Conservation (phyloP, 2,113 vertebrate species). For the Corythaeola cristata region DNA sequence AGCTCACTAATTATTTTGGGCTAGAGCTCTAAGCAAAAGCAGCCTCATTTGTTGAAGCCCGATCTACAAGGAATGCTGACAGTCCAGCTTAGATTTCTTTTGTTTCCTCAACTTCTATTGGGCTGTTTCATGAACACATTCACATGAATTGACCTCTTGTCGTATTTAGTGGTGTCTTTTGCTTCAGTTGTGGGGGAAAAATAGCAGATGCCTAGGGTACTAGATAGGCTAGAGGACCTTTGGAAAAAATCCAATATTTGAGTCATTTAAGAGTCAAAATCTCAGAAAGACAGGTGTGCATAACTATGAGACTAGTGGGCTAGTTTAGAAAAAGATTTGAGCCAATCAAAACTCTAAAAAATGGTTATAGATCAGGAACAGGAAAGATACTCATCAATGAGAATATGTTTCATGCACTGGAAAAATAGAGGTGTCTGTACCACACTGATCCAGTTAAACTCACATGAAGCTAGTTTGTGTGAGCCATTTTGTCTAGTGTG, state of each 20-base stretch:
- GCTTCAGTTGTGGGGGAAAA: neutral
- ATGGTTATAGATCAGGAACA: neutral
- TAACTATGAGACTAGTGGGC: neutral
- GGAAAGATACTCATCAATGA: neutral
- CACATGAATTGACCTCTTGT: neutral
- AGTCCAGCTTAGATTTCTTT: neutral
- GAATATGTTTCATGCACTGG: neutral
- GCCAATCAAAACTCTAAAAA: neutral
- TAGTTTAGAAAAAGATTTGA: neutral
- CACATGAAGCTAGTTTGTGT: neutral
- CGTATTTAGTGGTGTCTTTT: neutral
- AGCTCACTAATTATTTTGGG: neutral
- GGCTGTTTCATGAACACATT: neutral
- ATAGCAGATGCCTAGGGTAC: neutral
- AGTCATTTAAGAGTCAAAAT: neutral
- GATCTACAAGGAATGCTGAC: neutral
- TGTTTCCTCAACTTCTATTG: neutral
- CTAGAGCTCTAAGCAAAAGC: neutral
- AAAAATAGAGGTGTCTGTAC: neutral
- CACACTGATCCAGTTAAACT: neutral
- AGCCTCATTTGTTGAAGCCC: neutral
- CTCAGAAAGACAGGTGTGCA: neutral
- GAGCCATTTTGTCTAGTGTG: neutral
- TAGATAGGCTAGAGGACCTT: neutral
- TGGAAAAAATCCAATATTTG: neutral